Conservation (phyloP, 2,797 vertebrate genomes). For the Macrochelys suwanniensis region DNA sequence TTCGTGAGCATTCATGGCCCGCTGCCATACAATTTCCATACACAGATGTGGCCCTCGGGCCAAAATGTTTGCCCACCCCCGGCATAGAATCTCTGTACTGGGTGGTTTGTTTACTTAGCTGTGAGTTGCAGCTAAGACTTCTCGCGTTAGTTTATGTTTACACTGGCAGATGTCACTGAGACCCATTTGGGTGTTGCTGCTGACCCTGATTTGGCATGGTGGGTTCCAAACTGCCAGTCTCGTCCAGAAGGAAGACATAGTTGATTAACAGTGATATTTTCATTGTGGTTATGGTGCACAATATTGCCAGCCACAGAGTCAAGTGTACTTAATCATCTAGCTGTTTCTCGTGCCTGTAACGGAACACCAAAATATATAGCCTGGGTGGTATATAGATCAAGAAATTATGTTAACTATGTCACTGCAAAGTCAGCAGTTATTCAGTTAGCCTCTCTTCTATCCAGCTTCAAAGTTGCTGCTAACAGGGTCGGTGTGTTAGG, state of each 20-base stretch:
- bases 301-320: neutral
- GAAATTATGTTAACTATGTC: neutral
- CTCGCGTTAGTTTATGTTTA: neutral
- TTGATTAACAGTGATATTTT: neutral
- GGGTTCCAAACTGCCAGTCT: neutral
- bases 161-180: neutral
- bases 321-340: neutral
- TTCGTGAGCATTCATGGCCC: too few relatives aligned
- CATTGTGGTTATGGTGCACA: neutral
- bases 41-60: too few relatives aligned
- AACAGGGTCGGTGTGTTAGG: too few relatives aligned
- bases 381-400: neutral
- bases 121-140: too few relatives aligned
- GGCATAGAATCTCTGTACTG: neutral
- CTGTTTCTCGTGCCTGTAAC: neutral
- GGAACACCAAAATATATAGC: neutral
- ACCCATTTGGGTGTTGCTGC: neutral
- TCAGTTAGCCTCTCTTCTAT: neutral
- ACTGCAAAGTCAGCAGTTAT: neutral
- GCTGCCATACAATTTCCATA: too few relatives aligned
- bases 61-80: too few relatives aligned
- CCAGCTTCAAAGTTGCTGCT: neutral
- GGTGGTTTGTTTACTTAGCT: neutral
- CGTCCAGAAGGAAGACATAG: neutral
- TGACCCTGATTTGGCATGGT: neutral